Conservation (phyloP, 2,797 vertebrate genomes). For the Poliocrania exsul region DNA sequence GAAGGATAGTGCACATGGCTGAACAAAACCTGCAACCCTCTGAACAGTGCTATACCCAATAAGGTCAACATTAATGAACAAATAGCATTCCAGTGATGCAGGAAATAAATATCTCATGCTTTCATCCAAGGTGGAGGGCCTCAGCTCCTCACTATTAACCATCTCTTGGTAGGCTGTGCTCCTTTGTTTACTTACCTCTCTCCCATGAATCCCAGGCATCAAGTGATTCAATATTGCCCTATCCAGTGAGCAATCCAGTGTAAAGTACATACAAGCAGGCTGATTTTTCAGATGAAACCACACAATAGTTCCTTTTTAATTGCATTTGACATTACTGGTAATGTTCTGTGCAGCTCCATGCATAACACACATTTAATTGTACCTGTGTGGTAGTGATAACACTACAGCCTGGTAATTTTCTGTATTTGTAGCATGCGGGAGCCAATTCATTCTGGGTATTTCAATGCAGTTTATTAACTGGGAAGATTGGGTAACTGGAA, state of each 20-base stretch:
- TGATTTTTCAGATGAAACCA: constrained; percentile 58
- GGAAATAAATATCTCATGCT: constrained; percentile 45
- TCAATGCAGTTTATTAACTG: constrained; percentile 74
- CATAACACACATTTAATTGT: constrained; percentile 70
- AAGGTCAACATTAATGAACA: constrained; percentile 59
- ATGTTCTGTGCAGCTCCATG: constrained; percentile 50
- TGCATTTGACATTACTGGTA: constrained; percentile 60
- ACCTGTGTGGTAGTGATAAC: constrained; percentile 72
- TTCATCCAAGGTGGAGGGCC: constrained; percentile 3
- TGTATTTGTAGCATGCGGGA: constrained; percentile 53
- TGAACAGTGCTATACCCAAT: background rate
- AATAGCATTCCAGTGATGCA: constrained; percentile 42
- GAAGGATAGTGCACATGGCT: constrained; percentile 9
- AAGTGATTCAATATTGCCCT: constrained; percentile 47
- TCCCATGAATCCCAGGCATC: constrained; percentile 23
- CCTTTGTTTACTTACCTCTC: constrained; percentile 44
- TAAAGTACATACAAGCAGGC: constrained; percentile 40
- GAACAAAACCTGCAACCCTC: constrained; percentile 25
- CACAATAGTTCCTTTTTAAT: constrained; percentile 70
- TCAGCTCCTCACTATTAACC: background rate
- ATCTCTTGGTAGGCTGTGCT: background rate
- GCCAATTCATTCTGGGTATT: constrained; percentile 63
- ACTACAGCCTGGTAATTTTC: constrained; percentile 56
- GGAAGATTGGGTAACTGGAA: constrained; percentile 69
- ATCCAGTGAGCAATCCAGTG: constrained; percentile 28